Base-by-base conservation (phyloP, 2,113 vertebrate species). In the Taurulus bubalis region DNA sequence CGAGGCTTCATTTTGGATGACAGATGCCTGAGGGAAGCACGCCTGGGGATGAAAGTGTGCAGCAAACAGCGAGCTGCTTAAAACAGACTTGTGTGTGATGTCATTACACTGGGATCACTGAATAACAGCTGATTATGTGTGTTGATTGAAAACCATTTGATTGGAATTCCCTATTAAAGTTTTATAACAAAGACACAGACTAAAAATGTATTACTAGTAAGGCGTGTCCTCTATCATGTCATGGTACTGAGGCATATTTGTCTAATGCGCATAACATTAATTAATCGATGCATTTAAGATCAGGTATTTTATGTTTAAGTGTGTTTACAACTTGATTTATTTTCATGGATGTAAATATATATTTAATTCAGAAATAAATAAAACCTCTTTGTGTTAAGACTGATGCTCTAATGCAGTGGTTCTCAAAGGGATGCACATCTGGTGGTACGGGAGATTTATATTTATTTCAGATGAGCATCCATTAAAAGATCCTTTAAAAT, bases 1-100 rank as follows among this genome's bases (percentile, higher is more conserved):
- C 67, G 8, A 63, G 75, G 66, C 42, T 56, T 85, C 60, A 80
- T 87, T 87, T 84, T 56, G 77, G 69, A 84, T 63, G 71, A 81
- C 83, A 81, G 84, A 80, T 79, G 72, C 11, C 5, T 2, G 3
- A 64, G 47, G 71, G 34, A 51, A 63, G 59, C 73, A 83, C 92
- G 72, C 77, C 87, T 91, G 88, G 85, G 83, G 77, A 88, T 80
- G 71, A 88, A 92, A 78, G 79, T 74, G 36, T 1, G 74, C 34
- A 20, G 51, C 6, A 65, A 89, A 79, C 56, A 91, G 26, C 62
- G 56, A 63, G 67, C 58, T 89, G 87, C 80, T 91, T 81, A 62
- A 75, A 86, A 55, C 65, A 67, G 65, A 73, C 72, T 70, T 82
- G 78, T 88, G n/a, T n/a, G n/a, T 62, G 18, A 56, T 79, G 73